Conservation (phyloP, 1,140 invertebrate genomes). For the Magallana ariakensis region DNA sequence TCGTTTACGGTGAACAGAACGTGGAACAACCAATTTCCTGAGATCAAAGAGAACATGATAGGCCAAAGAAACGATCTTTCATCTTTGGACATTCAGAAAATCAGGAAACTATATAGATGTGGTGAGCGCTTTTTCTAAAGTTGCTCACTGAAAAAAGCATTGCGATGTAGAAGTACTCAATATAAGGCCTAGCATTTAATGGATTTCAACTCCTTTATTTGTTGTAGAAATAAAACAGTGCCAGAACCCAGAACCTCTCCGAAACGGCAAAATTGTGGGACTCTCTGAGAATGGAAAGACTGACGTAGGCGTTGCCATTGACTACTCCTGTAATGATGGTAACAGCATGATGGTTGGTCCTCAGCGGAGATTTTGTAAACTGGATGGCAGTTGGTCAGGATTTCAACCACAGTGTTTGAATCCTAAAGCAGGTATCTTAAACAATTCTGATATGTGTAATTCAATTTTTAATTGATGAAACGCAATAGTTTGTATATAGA, state of each 20-base stretch:
- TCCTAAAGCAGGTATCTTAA: not conserved
- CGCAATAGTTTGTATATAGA: too few species aligned
- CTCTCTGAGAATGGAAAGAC: not conserved
- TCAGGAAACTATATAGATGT: slow-evolving; percentile 15
- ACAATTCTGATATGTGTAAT: not conserved
- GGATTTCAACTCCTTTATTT: not conserved
- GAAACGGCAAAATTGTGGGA: not conserved
- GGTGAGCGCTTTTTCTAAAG: not conserved
- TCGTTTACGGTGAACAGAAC: not conserved
- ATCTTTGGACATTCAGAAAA: slow-evolving; percentile 5
- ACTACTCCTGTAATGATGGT: slow-evolving; percentile 15
- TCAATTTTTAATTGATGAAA: not conserved
- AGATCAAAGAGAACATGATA: not conserved
- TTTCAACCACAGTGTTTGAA: slow-evolving; percentile 25
- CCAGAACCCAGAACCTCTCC: not conserved
- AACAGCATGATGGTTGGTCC: not conserved
- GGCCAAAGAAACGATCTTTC: slow-evolving; percentile 23
- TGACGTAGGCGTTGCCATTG: not conserved
- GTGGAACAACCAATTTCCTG: not conserved
- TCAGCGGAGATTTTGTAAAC: slow-evolving; percentile 27
- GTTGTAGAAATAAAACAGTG: not conserved
- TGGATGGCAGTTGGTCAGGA: slow-evolving; percentile 21
- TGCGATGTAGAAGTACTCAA: too few species aligned
- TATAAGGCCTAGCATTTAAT: too few species aligned
- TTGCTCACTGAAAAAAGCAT: too few species aligned